Evolutionary conservation across 2,888 invertebrate species (phyloP).

Genomic region (Pheosia gnoma): DNA sequence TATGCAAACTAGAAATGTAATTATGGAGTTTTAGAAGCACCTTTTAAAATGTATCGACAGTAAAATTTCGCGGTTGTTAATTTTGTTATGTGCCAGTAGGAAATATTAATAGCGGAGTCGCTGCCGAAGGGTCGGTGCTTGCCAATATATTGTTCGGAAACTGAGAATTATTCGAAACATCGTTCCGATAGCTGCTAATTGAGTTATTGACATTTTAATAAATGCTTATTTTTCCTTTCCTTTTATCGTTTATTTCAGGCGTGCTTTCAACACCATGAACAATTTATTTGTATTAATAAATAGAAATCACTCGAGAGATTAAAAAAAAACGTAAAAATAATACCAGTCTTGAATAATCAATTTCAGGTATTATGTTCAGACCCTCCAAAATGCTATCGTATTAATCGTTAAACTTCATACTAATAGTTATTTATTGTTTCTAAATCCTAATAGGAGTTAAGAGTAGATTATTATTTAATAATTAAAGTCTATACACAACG

Average conservation of each 20-base stretch:
- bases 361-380: too few species aligned
- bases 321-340: too few species aligned
- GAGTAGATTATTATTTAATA: too few species aligned
- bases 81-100: slow-evolving; percentile 29
- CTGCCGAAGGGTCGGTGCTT: slow-evolving; percentile 10
- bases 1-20: slow-evolving; percentile 44
- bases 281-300: too few species aligned
- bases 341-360: too few species aligned
- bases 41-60: slow-evolving; percentile 36
- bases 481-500: background rate
- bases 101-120: slow-evolving; percentile 28
- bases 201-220: background rate
- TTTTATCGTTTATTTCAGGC: too few species aligned
- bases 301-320: too few species aligned
- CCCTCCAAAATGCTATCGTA: background rate
- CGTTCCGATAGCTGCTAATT: background rate
- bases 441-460: too few species aligned
- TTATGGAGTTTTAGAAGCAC: slow-evolving; percentile 33
- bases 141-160: slow-evolving; percentile 7
- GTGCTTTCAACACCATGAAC: too few species aligned
- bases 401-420: background rate
- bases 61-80: slow-evolving; percentile 38
- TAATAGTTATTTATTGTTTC: background rate
- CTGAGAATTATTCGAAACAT: background rate
- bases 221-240: too few species aligned